Evolutionary conservation across 2,113 vertebrate genomes (phyloP).

Genomic region (Plecotus auritus): DNA sequence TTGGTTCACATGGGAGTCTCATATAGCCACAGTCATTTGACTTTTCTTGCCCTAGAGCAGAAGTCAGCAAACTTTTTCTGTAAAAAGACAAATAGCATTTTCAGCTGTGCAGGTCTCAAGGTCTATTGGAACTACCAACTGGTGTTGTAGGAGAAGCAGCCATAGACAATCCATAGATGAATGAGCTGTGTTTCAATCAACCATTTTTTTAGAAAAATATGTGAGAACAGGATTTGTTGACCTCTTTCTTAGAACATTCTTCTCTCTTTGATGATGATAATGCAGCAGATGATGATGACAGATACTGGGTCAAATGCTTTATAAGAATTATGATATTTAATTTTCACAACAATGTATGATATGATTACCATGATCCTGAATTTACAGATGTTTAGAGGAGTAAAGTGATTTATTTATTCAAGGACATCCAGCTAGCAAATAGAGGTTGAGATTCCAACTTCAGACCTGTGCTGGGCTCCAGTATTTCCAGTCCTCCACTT

Average conservation of each 20-base stretch:
- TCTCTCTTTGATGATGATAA: background rate
- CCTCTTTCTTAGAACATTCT: background rate
- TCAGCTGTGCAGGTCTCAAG: background rate
- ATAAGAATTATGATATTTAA: background rate
- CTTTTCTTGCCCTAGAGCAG: background rate
- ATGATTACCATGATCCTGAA: background rate
- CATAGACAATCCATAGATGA: background rate
- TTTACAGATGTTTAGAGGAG: background rate
- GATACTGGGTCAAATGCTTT: background rate
- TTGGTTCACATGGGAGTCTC: background rate
- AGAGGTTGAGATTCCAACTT: background rate
- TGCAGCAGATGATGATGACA: background rate
- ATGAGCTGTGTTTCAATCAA: background rate
- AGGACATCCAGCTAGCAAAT: background rate
- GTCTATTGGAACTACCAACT: background rate
- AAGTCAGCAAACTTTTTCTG: background rate
- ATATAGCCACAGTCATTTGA: background rate
- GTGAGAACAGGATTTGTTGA: background rate
- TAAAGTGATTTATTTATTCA: background rate
- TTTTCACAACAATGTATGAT: background rate
- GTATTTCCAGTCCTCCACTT: background rate
- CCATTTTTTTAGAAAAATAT: background rate
- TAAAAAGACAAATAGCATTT: background rate
- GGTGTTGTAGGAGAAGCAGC: background rate
- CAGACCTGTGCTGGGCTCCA: background rate